Conservation (phyloP, 1,140 invertebrate genomes). For the Tetramorium parvispinum region DNA sequence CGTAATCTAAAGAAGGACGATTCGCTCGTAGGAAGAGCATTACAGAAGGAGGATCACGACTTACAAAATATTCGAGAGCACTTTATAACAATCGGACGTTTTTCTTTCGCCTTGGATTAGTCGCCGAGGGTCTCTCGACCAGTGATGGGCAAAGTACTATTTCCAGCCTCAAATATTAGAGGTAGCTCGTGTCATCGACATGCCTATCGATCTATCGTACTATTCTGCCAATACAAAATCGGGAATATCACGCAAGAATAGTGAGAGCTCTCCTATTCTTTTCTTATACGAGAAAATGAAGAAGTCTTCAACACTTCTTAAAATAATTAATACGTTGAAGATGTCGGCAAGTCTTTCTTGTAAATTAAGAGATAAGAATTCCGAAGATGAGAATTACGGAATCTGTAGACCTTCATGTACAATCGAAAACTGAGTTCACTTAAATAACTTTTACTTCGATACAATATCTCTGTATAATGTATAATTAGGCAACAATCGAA, state of each 20-base stretch:
- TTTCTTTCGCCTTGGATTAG: conserved; percentile 37
- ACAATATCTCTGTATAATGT: not conserved
- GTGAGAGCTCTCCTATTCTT: not conserved
- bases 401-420: not conserved
- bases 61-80: conserved; percentile 55
- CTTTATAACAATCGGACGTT: conserved; percentile 62
- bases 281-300: not conserved
- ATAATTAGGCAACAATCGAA: not conserved
- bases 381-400: not conserved
- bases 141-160: conserved; percentile 46
- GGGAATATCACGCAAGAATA: not conserved
- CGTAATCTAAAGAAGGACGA: conserved; percentile 16
- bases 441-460: not conserved
- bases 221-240: conserved; percentile 15
- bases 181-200: not conserved
- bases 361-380: not conserved
- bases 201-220: not conserved
- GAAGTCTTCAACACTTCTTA: not conserved
- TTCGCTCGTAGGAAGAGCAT: not conserved
- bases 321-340: not conserved
- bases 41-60: conserved; percentile 5
- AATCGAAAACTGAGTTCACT: not conserved
- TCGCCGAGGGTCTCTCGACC: conserved; percentile 15
- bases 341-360: not conserved
- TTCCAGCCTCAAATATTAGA: not conserved